These are phyloP conservation scores for Deilephila elpenor DNA, from an alignment of 2,888 invertebrate genomes.

Conservation along the genomic window DNA sequence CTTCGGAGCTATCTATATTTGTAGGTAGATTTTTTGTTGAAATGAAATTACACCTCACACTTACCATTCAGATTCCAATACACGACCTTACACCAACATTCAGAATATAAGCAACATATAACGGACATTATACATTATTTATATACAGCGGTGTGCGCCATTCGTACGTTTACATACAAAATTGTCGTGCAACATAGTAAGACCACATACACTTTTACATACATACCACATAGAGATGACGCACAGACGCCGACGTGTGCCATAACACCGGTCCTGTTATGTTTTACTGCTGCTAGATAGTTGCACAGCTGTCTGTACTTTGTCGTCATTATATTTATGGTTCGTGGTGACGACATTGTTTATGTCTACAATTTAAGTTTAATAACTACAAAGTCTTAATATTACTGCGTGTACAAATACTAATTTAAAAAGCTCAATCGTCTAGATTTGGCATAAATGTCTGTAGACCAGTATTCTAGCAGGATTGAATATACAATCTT, in stretches of 20 bases:
- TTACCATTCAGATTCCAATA: too few species aligned
- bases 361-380: too few species aligned
- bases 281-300: conserved; percentile 12
- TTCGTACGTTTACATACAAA: conserved; percentile 55
- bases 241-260: background rate
- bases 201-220: conserved; percentile 44
- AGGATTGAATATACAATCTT: background rate
- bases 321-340: conserved; percentile 5
- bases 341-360: background rate
- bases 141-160: conserved; percentile 28
- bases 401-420: too few species aligned
- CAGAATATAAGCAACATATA: conserved; percentile 38
- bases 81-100: too few species aligned
- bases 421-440: too few species aligned
- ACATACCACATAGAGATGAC: conserved; percentile 35
- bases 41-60: too few species aligned
- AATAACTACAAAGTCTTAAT: too few species aligned
- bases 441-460: too few species aligned
- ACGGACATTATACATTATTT: conserved; percentile 48
- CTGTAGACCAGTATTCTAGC: too few species aligned
- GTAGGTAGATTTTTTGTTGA: too few species aligned
- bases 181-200: conserved; percentile 43
- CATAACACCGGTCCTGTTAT: conserved; percentile 2
- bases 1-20: too few species aligned
- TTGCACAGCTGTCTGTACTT: background rate